Base-by-base conservation (phyloP, 2,888 invertebrate species). In the Drosophila subsilvestris region DNA sequence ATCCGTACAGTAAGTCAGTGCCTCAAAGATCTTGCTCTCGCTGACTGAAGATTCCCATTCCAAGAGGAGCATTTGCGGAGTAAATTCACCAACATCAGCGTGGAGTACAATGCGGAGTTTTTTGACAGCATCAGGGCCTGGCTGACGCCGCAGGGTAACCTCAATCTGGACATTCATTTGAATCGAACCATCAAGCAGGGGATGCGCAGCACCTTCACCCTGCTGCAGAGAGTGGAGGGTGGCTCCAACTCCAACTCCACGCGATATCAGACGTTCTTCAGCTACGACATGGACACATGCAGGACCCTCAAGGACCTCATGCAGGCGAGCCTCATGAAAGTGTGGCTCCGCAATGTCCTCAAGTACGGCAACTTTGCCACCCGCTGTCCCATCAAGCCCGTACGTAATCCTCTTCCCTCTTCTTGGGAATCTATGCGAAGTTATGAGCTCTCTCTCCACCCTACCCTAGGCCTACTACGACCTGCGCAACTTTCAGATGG, bases 261-360 rank as follows among this genome's bases (percentile, higher is more conserved):
- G n/a, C 65, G 79, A 18, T 84, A 71, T 17, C 53, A 59, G 12
- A 87, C 63, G 0, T 42, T 80, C 4, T 56, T 80, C 1, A 80
- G 62, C 75, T 80, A 84, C 45, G 85, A 87, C 44, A 25, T 80
- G 8, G 71, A 80, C 58, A 57, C 56, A n/a, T 80, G 87, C 14
- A 63, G 56, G 12, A 63, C 67, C 0, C 10, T 84, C 2, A 78
- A 44, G 25, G 49, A 59, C 2, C 25, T 78, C 5, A n/a, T 50
- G 17, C 51, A 59, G 10, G 10, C 48, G 12, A 60, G 58, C 7
- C 37, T 87, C 37, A 59, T 67, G 29, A 65, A 20, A 42, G 17
- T 67, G 32, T 80, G 87, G 80, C 49, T 87, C 18, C 48, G 71
- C 10, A 80, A 80, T 12, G 43, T 87, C 17, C 60, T 58, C 20